Conservation (phyloP, 2,797 vertebrate genomes). For the Rhinoraja longicauda region DNA sequence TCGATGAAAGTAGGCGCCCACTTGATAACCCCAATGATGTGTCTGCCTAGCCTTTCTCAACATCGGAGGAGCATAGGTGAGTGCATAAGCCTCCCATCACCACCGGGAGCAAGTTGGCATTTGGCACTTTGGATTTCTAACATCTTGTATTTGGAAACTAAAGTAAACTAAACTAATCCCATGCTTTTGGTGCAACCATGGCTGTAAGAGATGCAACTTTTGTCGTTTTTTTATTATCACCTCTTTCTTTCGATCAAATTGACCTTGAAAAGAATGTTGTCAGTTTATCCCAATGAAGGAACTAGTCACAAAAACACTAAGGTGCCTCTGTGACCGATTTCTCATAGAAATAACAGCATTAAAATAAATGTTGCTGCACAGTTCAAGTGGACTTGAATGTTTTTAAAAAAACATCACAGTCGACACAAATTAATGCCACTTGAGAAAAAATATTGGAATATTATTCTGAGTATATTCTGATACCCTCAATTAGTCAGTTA, state of each 20-base stretch:
- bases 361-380: not conserved
- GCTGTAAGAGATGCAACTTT: not conserved
- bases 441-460: not conserved
- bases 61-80: too few relatives aligned
- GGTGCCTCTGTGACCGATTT: not conserved
- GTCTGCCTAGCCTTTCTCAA: too few relatives aligned
- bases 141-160: too few relatives aligned
- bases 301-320: not conserved
- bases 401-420: slow-evolving; percentile 5
- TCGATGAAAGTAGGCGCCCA: too few relatives aligned
- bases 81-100: too few relatives aligned
- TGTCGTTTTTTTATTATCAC: not conserved
- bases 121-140: too few relatives aligned
- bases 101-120: too few relatives aligned
- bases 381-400: not conserved
- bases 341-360: not conserved
- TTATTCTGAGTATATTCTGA: not conserved
- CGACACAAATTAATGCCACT: slow-evolving; percentile 26
- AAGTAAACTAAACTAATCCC: too few relatives aligned
- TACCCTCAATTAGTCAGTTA: not conserved
- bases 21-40: too few relatives aligned
- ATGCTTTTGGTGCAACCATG: not conserved
- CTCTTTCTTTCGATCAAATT: not conserved
- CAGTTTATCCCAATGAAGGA: slow-evolving; percentile 30
- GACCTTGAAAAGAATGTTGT: not conserved